Evolutionary conservation across 2,113 vertebrate species (phyloP).

Genomic region (Corvus moneduloides): DNA sequence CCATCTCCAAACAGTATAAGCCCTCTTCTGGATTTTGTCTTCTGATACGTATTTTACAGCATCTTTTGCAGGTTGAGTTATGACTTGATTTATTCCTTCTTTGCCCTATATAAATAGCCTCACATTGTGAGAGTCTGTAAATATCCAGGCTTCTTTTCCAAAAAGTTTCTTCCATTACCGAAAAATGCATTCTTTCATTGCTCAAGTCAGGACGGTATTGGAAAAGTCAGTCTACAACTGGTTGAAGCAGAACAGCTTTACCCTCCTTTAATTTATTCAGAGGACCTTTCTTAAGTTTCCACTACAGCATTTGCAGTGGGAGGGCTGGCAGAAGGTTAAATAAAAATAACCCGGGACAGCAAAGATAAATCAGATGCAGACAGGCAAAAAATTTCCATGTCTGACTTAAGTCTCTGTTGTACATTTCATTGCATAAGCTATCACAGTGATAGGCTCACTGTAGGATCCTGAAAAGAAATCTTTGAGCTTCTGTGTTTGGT

Average conservation of each 20-base stretch:
- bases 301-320: background rate
- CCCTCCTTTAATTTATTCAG: background rate
- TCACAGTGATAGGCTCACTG: background rate
- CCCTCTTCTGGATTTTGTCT: background rate
- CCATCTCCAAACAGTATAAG: background rate
- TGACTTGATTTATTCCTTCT: background rate
- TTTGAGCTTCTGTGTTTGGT: conserved; percentile 4
- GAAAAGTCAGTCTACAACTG: background rate
- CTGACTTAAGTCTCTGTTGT: background rate
- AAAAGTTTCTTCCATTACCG: background rate
- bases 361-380: conserved; percentile 17
- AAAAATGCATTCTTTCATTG: background rate
- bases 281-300: background rate
- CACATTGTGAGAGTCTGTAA: background rate
- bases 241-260: background rate
- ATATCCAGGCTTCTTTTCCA: background rate
- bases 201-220: background rate
- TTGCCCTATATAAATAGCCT: background rate
- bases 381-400: background rate
- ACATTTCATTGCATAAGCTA: background rate
- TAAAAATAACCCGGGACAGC: background rate
- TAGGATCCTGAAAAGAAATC: background rate
- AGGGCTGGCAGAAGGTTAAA: background rate
- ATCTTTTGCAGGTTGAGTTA: background rate
- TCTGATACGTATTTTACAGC: background rate